These are phyloP conservation scores for Poeciliopsis turrubarensis DNA, from an alignment of 2,113 vertebrate species.

Conservation along the genomic window DNA sequence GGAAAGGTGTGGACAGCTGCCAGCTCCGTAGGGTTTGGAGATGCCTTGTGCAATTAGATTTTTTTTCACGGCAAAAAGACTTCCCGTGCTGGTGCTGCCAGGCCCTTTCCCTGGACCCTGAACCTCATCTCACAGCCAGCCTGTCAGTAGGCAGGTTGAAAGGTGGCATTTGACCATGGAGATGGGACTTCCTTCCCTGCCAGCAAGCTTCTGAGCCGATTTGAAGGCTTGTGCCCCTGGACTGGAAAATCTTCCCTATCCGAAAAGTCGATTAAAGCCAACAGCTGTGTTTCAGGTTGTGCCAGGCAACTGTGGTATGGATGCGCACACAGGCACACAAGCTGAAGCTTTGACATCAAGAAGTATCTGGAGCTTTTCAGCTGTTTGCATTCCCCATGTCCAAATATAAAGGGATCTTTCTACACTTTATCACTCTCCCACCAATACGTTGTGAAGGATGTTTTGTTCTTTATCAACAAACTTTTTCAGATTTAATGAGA, in stretches of 20 bases:
- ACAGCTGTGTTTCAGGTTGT: slow-evolving; percentile 81
- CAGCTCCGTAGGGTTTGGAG: slow-evolving; percentile 73
- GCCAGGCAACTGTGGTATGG: slow-evolving; percentile 70
- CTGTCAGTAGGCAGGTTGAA: slow-evolving; percentile 74
- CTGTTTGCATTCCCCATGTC: slow-evolving; percentile 38
- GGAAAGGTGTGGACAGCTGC: slow-evolving; percentile 68
- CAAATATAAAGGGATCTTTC: slow-evolving; percentile 62
- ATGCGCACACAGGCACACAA: slow-evolving; percentile 41
- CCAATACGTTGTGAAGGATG: slow-evolving; percentile 55
- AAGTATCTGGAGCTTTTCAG: slow-evolving; percentile 63
- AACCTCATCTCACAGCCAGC: slow-evolving; percentile 62
- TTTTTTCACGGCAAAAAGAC: slow-evolving; percentile 61
- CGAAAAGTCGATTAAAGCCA: slow-evolving; percentile 82
- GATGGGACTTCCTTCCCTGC: slow-evolving; percentile 68
- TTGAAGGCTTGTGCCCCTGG: slow-evolving; percentile 76
- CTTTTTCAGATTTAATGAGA: slow-evolving; percentile 64
- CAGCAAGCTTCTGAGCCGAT: slow-evolving; percentile 78
- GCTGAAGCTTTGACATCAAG: slow-evolving; percentile 64
- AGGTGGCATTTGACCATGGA: slow-evolving; percentile 76
- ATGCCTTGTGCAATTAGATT: slow-evolving; percentile 75
- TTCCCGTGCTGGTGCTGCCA: slow-evolving; percentile 61
- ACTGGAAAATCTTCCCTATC: slow-evolving; percentile 77
- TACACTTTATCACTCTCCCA: slow-evolving; percentile 36
- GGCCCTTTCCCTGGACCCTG: slow-evolving; percentile 62
- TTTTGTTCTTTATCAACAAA: slow-evolving; percentile 58